A percentile compares a stretch with the other conserved stretches of the same genome.
phyloP scores from a whole-genome alignment of 2,797 vertebrate genomes.

The Enteromius anoplus region DNA sequence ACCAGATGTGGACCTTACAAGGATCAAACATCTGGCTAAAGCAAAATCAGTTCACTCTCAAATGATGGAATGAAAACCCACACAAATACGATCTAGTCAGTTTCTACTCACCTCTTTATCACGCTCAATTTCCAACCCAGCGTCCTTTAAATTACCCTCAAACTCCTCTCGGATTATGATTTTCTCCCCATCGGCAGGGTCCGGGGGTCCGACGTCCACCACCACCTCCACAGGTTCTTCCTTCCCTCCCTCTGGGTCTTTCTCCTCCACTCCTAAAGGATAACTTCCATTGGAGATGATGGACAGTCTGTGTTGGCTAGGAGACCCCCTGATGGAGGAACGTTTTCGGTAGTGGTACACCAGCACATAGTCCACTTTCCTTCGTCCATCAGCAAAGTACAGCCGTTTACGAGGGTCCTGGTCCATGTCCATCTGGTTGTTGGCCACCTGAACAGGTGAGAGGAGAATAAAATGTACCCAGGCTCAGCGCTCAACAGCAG shows the following conservation, averaged over 20 bases:
- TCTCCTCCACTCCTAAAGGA: constrained; percentile 59
- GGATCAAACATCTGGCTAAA: neutral
- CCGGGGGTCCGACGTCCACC: constrained; percentile 72
- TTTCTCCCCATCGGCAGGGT: constrained; percentile 86
- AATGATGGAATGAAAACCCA: neutral
- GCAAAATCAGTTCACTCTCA: neutral
- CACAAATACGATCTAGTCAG: constrained; percentile 7
- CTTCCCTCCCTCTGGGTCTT: constrained; percentile 64
- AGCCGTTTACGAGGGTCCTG: constrained; percentile 70
- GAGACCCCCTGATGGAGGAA: constrained; percentile 49
- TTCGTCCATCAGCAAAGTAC: constrained; percentile 86
- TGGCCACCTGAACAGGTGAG: constrained; percentile 79
- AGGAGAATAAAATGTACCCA: constrained; percentile 47
- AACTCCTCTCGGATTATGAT: constrained; percentile 89
- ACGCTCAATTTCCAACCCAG: constrained; percentile 92
- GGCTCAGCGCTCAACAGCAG: constrained; percentile 30
- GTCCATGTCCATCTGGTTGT: constrained; percentile 77
- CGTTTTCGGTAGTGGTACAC: constrained; percentile 87
- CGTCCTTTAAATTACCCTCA: constrained; percentile 85
- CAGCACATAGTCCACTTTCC: constrained; percentile 94
- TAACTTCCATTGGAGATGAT: constrained; percentile 87
- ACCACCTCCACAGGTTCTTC: constrained; percentile 67
- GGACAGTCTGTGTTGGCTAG: constrained; percentile 70
- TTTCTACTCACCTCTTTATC: constrained; percentile 86
- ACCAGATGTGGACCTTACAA: constrained; percentile 15